Evolutionary conservation across 2,888 invertebrate species (phyloP).

Genomic region (Agriopis leucophaearia): DNA sequence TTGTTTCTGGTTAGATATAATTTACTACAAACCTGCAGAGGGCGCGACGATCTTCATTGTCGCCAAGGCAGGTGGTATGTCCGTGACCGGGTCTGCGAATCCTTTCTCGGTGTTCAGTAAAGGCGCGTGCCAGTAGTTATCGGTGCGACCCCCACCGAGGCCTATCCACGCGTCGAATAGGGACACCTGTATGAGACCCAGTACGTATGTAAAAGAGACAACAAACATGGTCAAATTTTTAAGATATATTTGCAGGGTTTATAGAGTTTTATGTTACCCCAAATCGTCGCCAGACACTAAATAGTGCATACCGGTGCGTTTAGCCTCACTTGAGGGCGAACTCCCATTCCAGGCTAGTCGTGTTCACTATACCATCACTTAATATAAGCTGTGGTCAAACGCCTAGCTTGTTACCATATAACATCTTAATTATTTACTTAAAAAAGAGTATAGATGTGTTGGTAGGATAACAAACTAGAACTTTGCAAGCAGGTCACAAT

Average conservation of each 20-base stretch:
- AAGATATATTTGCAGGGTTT: not conserved
- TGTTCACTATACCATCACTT: no score
- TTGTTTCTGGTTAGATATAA: not conserved
- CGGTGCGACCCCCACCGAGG: conserved; percentile 51
- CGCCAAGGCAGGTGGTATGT: conserved; percentile 73
- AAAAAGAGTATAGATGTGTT: no score
- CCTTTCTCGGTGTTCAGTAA: conserved; percentile 67
- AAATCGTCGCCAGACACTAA: no score
- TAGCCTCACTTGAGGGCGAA: no score
- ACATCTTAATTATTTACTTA: no score
- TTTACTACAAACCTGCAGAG: conserved; percentile 47
- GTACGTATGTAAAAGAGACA: not conserved
- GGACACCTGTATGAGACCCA: conserved; percentile 60
- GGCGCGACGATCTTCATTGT: conserved; percentile 61
- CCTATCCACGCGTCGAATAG: conserved; percentile 68
- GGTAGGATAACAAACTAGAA: no score
- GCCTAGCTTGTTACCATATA: no score
- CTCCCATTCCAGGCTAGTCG: no score
- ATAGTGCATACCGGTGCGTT: no score
- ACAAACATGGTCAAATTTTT: not conserved
- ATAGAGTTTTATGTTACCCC: no score
- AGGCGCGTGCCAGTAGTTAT: conserved; percentile 50
- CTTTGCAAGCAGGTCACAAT: no score
- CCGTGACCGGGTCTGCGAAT: conserved; percentile 67
- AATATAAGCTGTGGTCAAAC: no score